A percentile compares a stretch with the other conserved stretches of the same genome.
Conservation (phyloP, 1,140 invertebrate species). For the Drosophila bipectinata region DNA sequence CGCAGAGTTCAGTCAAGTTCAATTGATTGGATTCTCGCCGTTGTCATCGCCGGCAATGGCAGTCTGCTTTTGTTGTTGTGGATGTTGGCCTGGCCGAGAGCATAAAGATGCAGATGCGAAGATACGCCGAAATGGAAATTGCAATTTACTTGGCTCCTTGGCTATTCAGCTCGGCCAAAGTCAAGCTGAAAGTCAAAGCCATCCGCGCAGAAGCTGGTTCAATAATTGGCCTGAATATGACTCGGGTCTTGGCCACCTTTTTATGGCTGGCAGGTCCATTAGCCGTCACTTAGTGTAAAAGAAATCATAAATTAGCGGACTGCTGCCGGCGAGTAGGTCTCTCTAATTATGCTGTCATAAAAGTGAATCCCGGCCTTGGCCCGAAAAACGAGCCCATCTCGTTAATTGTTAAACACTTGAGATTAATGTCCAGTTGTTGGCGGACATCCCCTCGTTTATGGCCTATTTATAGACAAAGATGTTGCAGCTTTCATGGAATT, state of each 20-base stretch:
- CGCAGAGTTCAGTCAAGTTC: constrained; percentile 15
- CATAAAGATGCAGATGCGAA: constrained; percentile 8
- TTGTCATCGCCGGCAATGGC: constrained; percentile 7
- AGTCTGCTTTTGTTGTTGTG: constrained; percentile 14
- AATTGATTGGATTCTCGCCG: constrained; percentile 48
- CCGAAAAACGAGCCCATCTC: constrained; percentile 20
- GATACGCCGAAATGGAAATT: background rate
- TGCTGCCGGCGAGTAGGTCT: constrained; percentile 18
- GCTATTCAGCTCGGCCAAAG: constrained; percentile 8
- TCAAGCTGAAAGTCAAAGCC: constrained; percentile 37
- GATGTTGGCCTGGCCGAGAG: constrained; percentile 6
- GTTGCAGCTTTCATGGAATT: constrained; percentile 54
- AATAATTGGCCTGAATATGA: constrained; percentile 50
- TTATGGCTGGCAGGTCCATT: constrained; percentile 62
- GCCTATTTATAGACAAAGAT: constrained; percentile 67
- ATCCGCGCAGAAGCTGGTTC: constrained; percentile 38
- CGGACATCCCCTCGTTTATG: constrained; percentile 48
- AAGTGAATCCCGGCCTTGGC: constrained; percentile 31
- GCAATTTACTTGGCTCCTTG: constrained; percentile 1
- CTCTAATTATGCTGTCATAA: constrained; percentile 68
- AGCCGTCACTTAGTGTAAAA: constrained; percentile 68
- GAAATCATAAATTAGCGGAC: constrained; percentile 64
- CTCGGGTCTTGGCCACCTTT: constrained; percentile 32
- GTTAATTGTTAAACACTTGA: constrained; percentile 75
- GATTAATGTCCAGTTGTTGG: constrained; percentile 55